These are phyloP conservation scores for Colius striatus DNA, from an alignment of 2,113 vertebrate genomes.

Conservation along the genomic window DNA sequence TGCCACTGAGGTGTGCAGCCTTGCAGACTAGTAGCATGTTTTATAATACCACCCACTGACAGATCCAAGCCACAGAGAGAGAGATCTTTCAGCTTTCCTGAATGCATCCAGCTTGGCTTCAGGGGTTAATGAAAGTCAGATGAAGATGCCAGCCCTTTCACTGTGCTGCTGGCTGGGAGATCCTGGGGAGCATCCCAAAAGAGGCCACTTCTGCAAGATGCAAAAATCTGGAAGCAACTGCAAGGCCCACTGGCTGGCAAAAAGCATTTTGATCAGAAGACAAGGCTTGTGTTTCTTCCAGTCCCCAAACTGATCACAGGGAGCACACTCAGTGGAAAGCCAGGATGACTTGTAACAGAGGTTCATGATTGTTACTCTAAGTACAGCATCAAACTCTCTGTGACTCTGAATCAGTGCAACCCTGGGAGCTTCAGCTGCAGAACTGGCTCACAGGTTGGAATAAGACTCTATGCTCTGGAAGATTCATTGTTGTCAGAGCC, in stretches of 20 bases:
- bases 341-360: neutral
- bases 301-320: neutral
- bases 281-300: neutral
- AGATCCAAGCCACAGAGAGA: neutral
- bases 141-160: neutral
- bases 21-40: neutral
- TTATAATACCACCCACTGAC: neutral
- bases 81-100: neutral
- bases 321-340: neutral
- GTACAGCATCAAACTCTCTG: fast-evolving
- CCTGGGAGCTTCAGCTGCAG: neutral
- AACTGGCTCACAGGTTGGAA: neutral
- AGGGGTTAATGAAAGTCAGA: neutral
- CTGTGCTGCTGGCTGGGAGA: neutral
- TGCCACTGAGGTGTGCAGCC: neutral
- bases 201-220: neutral
- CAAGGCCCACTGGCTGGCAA: neutral
- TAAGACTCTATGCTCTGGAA: neutral
- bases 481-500: neutral
- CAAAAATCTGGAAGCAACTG: neutral
- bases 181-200: neutral
- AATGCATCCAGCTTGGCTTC: neutral
- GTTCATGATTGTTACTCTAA: neutral
- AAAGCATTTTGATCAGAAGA: neutral
- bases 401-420: neutral